phyloP scores from a whole-genome alignment of 2,113 vertebrate genomes.

The Beaufortia kweichowensis region DNA sequence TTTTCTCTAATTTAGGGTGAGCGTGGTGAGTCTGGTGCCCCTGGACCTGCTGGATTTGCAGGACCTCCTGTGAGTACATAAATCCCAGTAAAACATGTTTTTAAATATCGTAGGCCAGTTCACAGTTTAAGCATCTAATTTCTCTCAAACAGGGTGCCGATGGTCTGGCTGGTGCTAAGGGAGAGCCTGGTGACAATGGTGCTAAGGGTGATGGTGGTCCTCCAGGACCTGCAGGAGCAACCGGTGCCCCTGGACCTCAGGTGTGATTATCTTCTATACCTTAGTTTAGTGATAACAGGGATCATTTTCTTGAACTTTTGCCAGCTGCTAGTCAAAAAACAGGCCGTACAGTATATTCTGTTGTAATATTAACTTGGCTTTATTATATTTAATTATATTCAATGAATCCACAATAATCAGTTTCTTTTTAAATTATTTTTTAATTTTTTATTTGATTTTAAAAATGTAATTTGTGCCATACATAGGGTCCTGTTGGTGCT shows the following conservation, averaged over 20 bases:
- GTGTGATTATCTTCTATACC: slow-evolving; percentile 45
- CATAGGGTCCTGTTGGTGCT: slow-evolving; percentile 94
- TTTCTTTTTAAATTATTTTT: no score
- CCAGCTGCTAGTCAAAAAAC: not conserved
- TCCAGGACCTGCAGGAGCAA: slow-evolving; percentile 89
- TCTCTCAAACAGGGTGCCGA: slow-evolving; percentile 78
- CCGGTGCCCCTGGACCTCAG: slow-evolving; percentile 78
- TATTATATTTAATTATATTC: not conserved
- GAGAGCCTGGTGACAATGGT: slow-evolving; percentile 85
- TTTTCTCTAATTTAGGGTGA: slow-evolving; percentile 79
- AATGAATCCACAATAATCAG: not conserved
- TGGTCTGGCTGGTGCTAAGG: slow-evolving; percentile 83
- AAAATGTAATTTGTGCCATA: not conserved
- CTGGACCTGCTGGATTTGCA: slow-evolving; percentile 96
- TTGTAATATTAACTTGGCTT: not conserved
- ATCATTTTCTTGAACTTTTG: not conserved
- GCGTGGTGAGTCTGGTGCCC: slow-evolving; percentile 89
- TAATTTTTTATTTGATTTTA: no score
- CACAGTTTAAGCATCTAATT: not conserved
- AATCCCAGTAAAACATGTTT: not conserved
- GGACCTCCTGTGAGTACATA: slow-evolving; percentile 90
- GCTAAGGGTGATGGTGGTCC: slow-evolving; percentile 92
- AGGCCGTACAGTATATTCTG: no score
- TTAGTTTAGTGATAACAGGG: not conserved
- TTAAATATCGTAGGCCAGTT: slow-evolving; percentile 1